Percentiles rank a stretch among this genome's conserved stretches.
Conservation (phyloP, 1,140 invertebrate genomes). For the Hyposmocoma kahamanoa region DNA sequence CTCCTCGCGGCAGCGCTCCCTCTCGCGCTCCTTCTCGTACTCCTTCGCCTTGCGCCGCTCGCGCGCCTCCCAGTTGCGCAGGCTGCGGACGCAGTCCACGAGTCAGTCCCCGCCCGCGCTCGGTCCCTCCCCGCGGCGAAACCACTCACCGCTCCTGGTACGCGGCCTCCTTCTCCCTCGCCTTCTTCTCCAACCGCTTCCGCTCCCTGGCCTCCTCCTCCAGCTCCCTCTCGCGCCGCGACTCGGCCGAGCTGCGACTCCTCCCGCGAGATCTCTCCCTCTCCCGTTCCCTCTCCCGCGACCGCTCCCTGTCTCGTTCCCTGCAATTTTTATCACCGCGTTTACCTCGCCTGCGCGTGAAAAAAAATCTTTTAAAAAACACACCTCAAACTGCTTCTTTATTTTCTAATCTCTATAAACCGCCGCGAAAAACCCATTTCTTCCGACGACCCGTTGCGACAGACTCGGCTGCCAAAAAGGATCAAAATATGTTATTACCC, state of each 20-base stretch:
- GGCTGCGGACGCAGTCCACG: constrained; percentile 64
- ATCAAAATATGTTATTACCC: no score
- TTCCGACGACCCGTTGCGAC: no score
- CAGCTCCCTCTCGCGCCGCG: constrained; percentile 86
- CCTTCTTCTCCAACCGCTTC: constrained; percentile 91
- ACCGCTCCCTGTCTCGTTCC: constrained; percentile 74
- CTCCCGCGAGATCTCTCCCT: constrained; percentile 35
- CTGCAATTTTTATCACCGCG: no score
- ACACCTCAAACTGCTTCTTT: no score
- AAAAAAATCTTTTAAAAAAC: no score
- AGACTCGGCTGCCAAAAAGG: no score
- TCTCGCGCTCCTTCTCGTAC: constrained; percentile 91
- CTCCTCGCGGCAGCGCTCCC: constrained; percentile 87
- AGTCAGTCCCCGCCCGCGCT: no score
- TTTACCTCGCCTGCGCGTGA: constrained; percentile 57
- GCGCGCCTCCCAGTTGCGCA: constrained; percentile 91
- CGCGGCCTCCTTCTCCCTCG: constrained; percentile 93
- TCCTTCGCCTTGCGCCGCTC: constrained; percentile 95
- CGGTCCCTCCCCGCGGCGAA: no score
- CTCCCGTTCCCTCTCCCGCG: constrained; percentile 35
- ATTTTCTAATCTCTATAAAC: no score
- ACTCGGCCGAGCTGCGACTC: constrained; percentile 52
- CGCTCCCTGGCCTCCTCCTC: constrained; percentile 94
- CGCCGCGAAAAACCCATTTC: no score
- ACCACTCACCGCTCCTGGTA: constrained; percentile 87